Conservation (phyloP, 2,113 vertebrate genomes). For the Grallaria varia region DNA sequence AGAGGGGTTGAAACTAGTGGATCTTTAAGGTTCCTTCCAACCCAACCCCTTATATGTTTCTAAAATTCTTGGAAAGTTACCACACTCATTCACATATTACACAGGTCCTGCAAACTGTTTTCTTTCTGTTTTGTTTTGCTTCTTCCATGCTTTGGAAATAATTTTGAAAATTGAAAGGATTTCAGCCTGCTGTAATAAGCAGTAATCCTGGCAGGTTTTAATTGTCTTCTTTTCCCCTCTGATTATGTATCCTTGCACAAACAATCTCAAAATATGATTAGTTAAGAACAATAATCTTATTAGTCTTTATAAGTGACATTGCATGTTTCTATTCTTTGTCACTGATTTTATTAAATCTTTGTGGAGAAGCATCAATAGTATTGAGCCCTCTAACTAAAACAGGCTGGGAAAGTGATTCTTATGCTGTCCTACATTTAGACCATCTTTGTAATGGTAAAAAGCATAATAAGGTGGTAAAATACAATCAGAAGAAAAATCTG, state of each 20-base stretch:
- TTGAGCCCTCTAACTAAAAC: background rate
- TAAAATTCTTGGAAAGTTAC: background rate
- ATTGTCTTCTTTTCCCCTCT: background rate
- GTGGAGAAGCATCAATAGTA: background rate
- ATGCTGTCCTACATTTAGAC: background rate
- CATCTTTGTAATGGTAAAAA: background rate
- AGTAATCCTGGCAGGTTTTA: background rate
- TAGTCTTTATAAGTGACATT: background rate
- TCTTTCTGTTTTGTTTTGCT: background rate
- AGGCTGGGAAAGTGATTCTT: background rate
- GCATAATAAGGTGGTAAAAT: background rate
- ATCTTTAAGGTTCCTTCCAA: background rate
- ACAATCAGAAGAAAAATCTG: background rate
- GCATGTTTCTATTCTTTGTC: background rate
- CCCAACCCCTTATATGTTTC: background rate
- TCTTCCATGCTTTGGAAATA: background rate
- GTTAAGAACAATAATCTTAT: background rate
- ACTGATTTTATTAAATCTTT: slow-evolving; percentile 21
- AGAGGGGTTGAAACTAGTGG: background rate
- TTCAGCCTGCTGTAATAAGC: background rate
- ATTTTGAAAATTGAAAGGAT: background rate
- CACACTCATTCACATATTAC: background rate
- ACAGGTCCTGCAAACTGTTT: background rate
- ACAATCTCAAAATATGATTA: slow-evolving; percentile 10
- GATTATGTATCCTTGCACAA: background rate